A percentile compares a stretch with the other conserved stretches of the same genome.
These are phyloP conservation scores for Psittacula derbiana DNA, from an alignment of 2,797 vertebrate species.

Conservation along the genomic window DNA sequence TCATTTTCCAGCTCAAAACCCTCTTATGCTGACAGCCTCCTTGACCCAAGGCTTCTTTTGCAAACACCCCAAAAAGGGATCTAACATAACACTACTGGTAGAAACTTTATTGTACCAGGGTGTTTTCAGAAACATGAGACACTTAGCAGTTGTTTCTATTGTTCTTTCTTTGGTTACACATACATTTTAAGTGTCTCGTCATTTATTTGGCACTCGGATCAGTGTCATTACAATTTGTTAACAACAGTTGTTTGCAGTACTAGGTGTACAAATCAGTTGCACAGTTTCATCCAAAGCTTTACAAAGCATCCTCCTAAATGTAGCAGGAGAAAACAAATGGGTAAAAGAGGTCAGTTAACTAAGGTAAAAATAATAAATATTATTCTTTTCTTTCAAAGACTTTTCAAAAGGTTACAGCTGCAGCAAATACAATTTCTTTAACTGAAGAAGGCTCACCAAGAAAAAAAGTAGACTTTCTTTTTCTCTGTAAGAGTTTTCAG, in stretches of 20 bases:
- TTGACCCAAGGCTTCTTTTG: neutral
- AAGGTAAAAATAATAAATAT: neutral
- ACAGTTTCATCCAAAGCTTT: neutral
- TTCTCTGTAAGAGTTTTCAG: neutral
- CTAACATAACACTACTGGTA: fast-evolving
- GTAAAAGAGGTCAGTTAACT: neutral
- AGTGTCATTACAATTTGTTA: neutral
- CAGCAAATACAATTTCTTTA: neutral
- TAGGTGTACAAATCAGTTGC: neutral
- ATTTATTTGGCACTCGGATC: neutral
- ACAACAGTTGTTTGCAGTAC: neutral
- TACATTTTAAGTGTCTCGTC: neutral
- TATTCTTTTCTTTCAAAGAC: neutral
- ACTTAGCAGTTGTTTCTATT: neutral
- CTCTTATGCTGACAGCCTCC: neutral
- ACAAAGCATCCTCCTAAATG: neutral
- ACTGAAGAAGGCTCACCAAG: neutral
- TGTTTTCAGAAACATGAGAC: neutral
- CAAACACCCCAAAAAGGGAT: fast-evolving
- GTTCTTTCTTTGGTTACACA: neutral
- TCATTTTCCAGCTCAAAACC: neutral
- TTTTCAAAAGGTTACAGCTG: neutral
- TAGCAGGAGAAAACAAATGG: neutral
- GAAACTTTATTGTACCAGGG: neutral
- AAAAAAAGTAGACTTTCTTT: neutral